Base-by-base conservation (phyloP, 1,140 invertebrate genomes). In the Physella acuta region DNA sequence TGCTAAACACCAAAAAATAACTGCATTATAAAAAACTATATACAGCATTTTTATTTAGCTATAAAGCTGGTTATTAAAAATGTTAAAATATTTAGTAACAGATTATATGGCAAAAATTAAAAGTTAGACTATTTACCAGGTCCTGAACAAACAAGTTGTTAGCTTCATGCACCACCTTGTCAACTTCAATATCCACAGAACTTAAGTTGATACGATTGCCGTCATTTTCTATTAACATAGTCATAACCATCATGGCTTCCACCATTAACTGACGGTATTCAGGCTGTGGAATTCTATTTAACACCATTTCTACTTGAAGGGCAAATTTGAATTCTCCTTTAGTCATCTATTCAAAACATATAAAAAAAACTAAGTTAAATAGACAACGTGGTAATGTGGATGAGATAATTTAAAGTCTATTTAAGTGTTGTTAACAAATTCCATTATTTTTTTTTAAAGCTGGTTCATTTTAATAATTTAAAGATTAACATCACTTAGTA, bases 251-350 rank as follows among this genome's bases (percentile, higher is more conserved):
- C 5, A 98, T 85, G 14, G 95, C 96, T 86, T 99, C 98, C 0
- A 99, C 97, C 52, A 99, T 91, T 69, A 99, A 84, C 83, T 99
- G 98, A 51, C 98, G 88, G 86, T 99, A 99, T 85, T 99, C 97
- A 11, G 98, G 97, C 84, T 99, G 94, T 0, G 96, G 94, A 76
- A 99, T 97, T 24, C 92, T 91, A 82, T 99, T 99, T 30, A 99
- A 86, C 5, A 97, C 94, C n/a, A 93, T 94, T 85, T 99, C 98
- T 1, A 99, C 95, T 71, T 95, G 93, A 11, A 99, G 84, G 0
- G 97, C 97, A 87, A 99, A 99, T 87, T 99, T 99, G 69, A 99
- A 86, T 85, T 99, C 98, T 37, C 95, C 94, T 0, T 95, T 90
- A 4, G 97, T 99, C 97, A 99, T 99, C 90, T 85, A 65, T n/a